Evolutionary conservation across 2,888 invertebrate genomes (phyloP).

Genomic region (Latheticus oryzae): DNA sequence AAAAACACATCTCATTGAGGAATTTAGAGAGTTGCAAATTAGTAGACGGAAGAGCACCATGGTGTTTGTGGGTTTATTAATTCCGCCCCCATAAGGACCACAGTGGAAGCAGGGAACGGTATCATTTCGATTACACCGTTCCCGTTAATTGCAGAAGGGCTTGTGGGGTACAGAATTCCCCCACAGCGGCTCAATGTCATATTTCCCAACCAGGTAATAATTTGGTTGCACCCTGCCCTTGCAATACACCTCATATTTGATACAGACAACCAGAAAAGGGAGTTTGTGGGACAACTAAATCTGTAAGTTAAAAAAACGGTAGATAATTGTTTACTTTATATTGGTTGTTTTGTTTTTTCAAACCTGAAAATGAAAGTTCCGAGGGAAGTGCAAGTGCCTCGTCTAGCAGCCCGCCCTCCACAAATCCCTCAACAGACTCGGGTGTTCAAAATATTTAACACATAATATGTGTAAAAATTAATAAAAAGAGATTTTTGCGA

Average conservation of each 20-base stretch:
- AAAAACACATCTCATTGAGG: conserved; percentile 28
- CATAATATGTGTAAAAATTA: conserved; percentile 5
- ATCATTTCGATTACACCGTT: conserved; percentile 16
- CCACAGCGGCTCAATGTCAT: conserved; percentile 5
- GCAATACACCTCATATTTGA: conserved; percentile 3
- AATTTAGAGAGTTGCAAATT: conserved; percentile 31
- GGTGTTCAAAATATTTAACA: conserved; percentile 10
- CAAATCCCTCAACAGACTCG: conserved; percentile 8
- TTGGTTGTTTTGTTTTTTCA: conserved; percentile 24
- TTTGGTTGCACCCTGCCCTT: conserved; percentile 11
- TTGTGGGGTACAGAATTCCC: conserved; percentile 14
- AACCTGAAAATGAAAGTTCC: conserved; percentile 15
- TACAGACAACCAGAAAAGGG: conserved; percentile 5
- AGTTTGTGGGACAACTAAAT: conserved; percentile 16
- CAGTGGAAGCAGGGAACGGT: conserved; percentile 9
- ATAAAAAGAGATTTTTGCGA: no score
- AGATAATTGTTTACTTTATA: conserved; percentile 18
- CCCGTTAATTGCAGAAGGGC: conserved; percentile 18
- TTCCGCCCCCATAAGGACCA: conserved; percentile 2
- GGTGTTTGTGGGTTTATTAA: conserved; percentile 25
- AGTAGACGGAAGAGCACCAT: conserved; percentile 14
- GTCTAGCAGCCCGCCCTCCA: conserved; percentile 1
- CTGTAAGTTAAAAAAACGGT: conserved; percentile 27
- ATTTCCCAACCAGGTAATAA: not conserved
- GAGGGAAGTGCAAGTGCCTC: conserved; percentile 10